Evolutionary conservation across 2,797 vertebrate genomes (phyloP), one percentile per base, ranked within the genome.

Genomic region (Leptodactylus fallax): DNA sequence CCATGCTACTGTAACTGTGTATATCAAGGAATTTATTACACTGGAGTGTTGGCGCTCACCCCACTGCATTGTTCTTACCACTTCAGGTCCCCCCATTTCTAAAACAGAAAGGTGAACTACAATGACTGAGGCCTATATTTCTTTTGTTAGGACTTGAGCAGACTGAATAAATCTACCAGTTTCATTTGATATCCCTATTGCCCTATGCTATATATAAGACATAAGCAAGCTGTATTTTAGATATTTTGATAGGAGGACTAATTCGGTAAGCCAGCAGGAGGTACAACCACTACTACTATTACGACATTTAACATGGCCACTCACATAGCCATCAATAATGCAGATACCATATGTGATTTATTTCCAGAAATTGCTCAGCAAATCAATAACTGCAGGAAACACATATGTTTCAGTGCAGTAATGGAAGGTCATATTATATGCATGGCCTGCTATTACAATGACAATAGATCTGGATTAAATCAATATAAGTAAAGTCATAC

Each of bases 381-480:
- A 74, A 85, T 85, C 36, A 61, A 77, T 85, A 63, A 4, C 12
- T 49, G 27, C 17, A 27, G 56, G 71, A 63, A 51, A 53, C 80
- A 67, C n/a, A 65, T 67, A 51, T 82, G 63, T 53, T 65, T 23
- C 55, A 45, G n/a, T 17, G 1, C n/a, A 7, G 19, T 86, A 86
- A 80, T 86, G 61, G 85, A 81, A 65, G 65, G 65, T 79, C 65
- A 53, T 76, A 45, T 65, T 8, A 45, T 61, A 81, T 88, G 78
- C 78, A 88, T 14, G 85, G 53, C 65, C 45, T 58, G 27, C 60
- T 77, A 45, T 81, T 81, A 51, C 49, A 45, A n/a, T 80, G 47
- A 14, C 25, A 61, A 6, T 55, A 21, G 1, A 7, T n/a, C 8
- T n/a, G 25, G 21, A 65, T 25, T 21, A 49, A 88, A 88, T 81